These are phyloP conservation scores for Incurvaria masculella DNA, from an alignment of 2,888 invertebrate genomes.

Conservation along the genomic window DNA sequence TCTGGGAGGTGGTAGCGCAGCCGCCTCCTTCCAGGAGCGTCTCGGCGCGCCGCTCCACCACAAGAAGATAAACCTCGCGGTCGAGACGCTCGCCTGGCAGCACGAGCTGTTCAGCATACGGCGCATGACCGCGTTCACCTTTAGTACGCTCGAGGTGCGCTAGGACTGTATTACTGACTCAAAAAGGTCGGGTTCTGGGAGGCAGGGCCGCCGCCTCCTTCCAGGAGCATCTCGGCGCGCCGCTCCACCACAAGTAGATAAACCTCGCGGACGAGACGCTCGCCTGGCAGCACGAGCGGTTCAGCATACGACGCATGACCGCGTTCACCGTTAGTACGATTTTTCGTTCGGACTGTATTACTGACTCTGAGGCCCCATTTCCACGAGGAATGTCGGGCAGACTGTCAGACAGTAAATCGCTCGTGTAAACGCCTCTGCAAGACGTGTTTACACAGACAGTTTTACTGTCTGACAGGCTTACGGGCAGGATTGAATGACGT, in stretches of 20 bases:
- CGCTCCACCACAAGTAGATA: constrained; percentile 91
- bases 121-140: constrained; percentile 78
- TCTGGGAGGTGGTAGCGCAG: too few species aligned
- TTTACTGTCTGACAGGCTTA: too few species aligned
- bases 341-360: too few species aligned
- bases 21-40: too few species aligned
- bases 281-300: constrained; percentile 97
- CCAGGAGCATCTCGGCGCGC: constrained; percentile 52
- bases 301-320: constrained; percentile 86
- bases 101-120: constrained; percentile 88
- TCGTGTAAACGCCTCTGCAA: too few species aligned
- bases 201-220: constrained; percentile 54
- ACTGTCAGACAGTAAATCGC: too few species aligned
- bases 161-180: background rate
- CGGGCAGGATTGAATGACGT: too few species aligned
- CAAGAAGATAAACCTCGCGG: constrained; percentile 88
- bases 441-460: too few species aligned
- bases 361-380: too few species aligned
- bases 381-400: too few species aligned
- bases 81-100: constrained; percentile 83
- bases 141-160: constrained; percentile 61
- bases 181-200: background rate
- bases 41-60: constrained; percentile 63
- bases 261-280: constrained; percentile 88
- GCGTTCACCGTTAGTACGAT: constrained; percentile 95